phyloP scores from a whole-genome alignment of 2,888 invertebrate genomes.

The Gortyna flavago region DNA sequence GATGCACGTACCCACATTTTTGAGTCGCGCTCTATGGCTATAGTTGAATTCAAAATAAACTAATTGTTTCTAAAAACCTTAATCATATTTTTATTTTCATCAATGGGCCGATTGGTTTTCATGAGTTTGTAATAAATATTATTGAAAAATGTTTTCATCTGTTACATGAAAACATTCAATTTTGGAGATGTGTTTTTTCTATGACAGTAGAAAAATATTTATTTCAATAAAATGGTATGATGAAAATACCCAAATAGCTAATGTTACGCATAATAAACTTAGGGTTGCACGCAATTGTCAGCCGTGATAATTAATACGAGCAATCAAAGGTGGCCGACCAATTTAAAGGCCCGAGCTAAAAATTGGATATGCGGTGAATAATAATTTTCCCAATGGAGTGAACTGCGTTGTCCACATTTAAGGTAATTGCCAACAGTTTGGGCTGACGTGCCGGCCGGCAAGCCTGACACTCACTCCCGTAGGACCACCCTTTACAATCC shows the following conservation, averaged over 20 bases:
- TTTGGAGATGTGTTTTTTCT: conserved; percentile 5
- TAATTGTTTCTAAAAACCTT: conserved; percentile 46
- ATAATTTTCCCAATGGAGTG: conserved; percentile 87
- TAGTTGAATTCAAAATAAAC: conserved; percentile 51
- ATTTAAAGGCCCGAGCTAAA: conserved; percentile 82
- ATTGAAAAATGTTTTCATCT: conserved; percentile 22
- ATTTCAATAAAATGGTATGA: conserved; percentile 31
- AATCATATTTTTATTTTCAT: conserved; percentile 56
- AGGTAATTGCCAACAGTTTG: conserved; percentile 89
- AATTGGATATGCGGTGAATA: conserved; percentile 88
- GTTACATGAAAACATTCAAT: conserved; percentile 34
- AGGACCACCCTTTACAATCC: conserved; percentile 87
- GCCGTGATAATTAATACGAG: conserved; percentile 75
- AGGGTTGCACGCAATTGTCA: conserved; percentile 55
- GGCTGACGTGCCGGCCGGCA: conserved; percentile 86
- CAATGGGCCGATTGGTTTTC: conserved; percentile 48
- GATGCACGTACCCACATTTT: conserved; percentile 62
- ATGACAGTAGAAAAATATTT: conserved; percentile 2
- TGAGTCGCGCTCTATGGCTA: conserved; percentile 35
- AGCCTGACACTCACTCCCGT: conserved; percentile 86
- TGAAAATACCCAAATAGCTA: conserved; percentile 17
- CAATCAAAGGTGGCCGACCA: conserved; percentile 83
- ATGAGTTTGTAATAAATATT: conserved; percentile 34
- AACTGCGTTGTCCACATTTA: conserved; percentile 89
- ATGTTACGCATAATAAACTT: conserved; percentile 30